Percentiles rank a stretch among this genome's conserved stretches.
Evolutionary conservation across 2,113 vertebrate genomes (phyloP).

Genomic region (Tringa solitaria): DNA sequence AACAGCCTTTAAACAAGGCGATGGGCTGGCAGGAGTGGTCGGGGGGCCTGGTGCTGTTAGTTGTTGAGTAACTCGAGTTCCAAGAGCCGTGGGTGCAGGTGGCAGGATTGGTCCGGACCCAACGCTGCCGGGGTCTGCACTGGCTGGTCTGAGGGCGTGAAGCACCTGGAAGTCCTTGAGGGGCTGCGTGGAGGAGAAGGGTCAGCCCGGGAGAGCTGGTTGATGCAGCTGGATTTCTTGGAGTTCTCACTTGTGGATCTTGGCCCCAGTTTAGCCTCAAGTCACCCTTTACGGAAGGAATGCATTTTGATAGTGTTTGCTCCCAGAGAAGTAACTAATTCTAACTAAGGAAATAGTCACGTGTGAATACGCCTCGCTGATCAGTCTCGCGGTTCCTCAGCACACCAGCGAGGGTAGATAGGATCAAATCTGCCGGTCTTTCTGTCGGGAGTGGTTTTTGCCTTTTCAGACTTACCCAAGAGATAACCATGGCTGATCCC

Average conservation of each 20-base stretch:
- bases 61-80: background rate
- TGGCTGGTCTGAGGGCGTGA: background rate
- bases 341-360: background rate
- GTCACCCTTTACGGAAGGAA: background rate
- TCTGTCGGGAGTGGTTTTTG: background rate
- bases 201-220: background rate
- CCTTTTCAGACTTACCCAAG: background rate
- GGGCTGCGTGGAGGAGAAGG: background rate
- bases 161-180: background rate
- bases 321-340: background rate
- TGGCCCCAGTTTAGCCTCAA: background rate
- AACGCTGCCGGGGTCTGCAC: fast-evolving
- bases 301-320: background rate
- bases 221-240: background rate
- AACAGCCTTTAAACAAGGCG: background rate
- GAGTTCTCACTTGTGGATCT: background rate
- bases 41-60: background rate
- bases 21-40: background rate
- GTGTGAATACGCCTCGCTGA: background rate
- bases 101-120: background rate
- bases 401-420: background rate
- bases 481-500: background rate
- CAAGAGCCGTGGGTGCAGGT: background rate
- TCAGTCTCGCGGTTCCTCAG: background rate
- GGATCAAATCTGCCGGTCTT: background rate